These are phyloP conservation scores for Oryzias dopingdopingensis DNA, from an alignment of 2,797 vertebrate species.

Conservation along the genomic window DNA sequence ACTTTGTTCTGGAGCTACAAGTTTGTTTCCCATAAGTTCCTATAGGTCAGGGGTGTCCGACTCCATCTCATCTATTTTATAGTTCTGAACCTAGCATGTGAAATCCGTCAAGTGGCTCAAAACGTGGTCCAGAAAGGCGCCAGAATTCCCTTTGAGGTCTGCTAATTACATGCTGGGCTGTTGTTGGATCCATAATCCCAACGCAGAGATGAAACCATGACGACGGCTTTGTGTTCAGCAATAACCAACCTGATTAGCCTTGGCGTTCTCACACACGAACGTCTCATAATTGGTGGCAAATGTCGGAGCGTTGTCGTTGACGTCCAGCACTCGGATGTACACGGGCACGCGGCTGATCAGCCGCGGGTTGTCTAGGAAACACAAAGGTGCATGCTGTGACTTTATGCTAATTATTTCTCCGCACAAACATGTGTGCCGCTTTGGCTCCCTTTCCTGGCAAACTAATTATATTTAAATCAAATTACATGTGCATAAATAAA, in stretches of 20 bases:
- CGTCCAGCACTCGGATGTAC: slow-evolving; percentile 87
- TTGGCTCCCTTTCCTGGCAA: slow-evolving; percentile 8
- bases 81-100: slow-evolving; percentile 1
- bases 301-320: slow-evolving; percentile 93
- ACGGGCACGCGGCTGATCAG: slow-evolving; percentile 87
- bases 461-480: slow-evolving; percentile 5
- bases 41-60: no score
- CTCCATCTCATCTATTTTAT: no score
- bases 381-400: slow-evolving; percentile 28
- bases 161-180: slow-evolving; percentile 28
- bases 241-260: slow-evolving; percentile 86
- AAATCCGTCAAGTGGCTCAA: slow-evolving; percentile 7
- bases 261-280: slow-evolving; percentile 92
- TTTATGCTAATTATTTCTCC: slow-evolving; percentile 14
- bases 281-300: slow-evolving; percentile 91
- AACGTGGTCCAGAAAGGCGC: slow-evolving; percentile 9
- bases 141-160: slow-evolving; percentile 11
- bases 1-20: no score
- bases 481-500: slow-evolving; percentile 8
- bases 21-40: no score
- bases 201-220: slow-evolving; percentile 28
- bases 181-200: slow-evolving; percentile 3
- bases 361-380: slow-evolving; percentile 85
- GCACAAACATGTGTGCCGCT: background rate
- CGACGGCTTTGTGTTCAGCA: slow-evolving; percentile 2